Percentiles rank a stretch among this genome's conserved stretches.
phyloP scores from a whole-genome alignment of 1,140 invertebrate genomes.

The Hestina assimilis region DNA sequence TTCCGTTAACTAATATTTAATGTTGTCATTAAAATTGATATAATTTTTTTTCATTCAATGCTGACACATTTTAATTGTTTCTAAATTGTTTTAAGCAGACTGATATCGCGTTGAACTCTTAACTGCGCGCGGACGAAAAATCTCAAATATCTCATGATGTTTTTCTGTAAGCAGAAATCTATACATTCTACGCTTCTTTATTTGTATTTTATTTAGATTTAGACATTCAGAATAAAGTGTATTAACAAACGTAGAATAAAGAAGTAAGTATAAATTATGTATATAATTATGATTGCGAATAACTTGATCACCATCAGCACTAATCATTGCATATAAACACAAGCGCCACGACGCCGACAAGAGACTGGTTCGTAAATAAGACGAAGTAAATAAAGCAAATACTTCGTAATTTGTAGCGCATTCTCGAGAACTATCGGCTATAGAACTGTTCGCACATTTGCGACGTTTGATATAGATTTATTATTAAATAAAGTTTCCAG shows the following conservation, averaged over 20 bases:
- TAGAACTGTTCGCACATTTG: not conserved
- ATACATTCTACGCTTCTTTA: too few species aligned
- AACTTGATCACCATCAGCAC: not conserved
- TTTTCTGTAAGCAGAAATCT: too few species aligned
- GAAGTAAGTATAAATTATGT: too few species aligned
- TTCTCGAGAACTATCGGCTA: not conserved
- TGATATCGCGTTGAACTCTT: too few species aligned
- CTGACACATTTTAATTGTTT: not conserved
- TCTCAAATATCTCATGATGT: too few species aligned
- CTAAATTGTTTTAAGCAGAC: not conserved
- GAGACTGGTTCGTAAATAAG: not conserved
- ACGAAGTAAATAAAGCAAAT: slow-evolving; percentile 11
- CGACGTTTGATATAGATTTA: not conserved
- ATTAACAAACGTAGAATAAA: too few species aligned
- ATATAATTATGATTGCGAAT: not conserved
- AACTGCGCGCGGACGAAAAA: too few species aligned
- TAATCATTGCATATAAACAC: slow-evolving; percentile 1
- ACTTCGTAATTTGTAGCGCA: slow-evolving; percentile 17
- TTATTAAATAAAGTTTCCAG: too few species aligned
- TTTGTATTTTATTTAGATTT: too few species aligned
- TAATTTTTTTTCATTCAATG: not conserved
- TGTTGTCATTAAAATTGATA: not conserved
- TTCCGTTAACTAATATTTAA: not conserved
- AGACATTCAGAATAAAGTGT: too few species aligned
- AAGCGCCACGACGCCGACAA: not conserved